phyloP scores from a whole-genome alignment of 1,140 invertebrate genomes.

The Samia ricini region DNA sequence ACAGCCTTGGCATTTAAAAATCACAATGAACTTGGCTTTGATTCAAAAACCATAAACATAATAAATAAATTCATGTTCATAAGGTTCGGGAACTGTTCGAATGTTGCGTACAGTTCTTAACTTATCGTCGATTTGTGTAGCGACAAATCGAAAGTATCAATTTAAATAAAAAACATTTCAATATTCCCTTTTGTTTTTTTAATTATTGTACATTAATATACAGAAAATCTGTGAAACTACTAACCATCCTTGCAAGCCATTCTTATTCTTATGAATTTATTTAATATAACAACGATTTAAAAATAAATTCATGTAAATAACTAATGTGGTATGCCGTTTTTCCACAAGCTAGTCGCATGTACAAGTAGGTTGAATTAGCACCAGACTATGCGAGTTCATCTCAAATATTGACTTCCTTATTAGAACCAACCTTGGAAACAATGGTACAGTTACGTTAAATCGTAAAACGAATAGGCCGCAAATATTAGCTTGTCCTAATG shows the following conservation, averaged over 20 bases:
- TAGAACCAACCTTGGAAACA: constrained; percentile 51
- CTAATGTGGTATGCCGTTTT: not conserved
- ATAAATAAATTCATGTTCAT: not conserved
- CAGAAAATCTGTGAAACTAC: no score
- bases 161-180: no score
- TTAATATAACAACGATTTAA: no score
- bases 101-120: no score
- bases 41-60: constrained; percentile 32
- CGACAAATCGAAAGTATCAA: no score
- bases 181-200: no score
- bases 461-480: constrained; percentile 35
- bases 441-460: constrained; percentile 42
- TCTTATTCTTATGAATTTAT: no score
- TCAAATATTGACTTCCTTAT: constrained; percentile 74
- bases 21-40: constrained; percentile 38
- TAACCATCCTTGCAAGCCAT: no score
- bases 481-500: constrained; percentile 2
- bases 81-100: not conserved
- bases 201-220: no score
- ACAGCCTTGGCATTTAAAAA: constrained; percentile 22
- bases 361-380: constrained; percentile 17
- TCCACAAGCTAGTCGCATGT: not conserved
- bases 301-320: no score
- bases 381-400: constrained; percentile 30
- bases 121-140: no score